phyloP scores from a whole-genome alignment of 2,797 vertebrate species.

The Urosaurus nigricauda region DNA sequence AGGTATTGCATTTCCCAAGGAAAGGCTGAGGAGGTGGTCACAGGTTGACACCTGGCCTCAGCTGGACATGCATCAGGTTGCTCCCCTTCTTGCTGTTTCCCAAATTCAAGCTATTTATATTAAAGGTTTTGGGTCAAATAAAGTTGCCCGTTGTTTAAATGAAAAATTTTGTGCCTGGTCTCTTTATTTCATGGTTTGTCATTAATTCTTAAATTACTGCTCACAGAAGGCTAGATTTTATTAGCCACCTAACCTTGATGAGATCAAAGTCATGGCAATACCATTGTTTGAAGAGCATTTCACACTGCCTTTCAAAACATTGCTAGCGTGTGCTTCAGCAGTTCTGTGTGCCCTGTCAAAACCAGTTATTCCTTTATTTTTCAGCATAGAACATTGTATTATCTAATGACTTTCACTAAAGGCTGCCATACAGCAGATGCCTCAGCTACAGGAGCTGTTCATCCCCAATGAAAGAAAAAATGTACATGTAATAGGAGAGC shows the following conservation, averaged over 20 bases:
- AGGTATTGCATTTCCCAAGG: no score
- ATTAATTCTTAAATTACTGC: not conserved
- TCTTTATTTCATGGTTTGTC: no score
- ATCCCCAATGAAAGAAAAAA: not conserved
- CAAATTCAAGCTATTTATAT: no score
- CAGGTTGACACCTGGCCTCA: no score
- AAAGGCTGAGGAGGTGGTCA: no score
- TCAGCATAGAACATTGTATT: constrained; percentile 30
- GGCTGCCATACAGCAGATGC: constrained; percentile 7
- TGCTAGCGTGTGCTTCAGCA: constrained; percentile 8
- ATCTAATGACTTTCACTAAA: constrained; percentile 44
- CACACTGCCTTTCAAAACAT: constrained; percentile 7
- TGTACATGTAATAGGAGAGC: constrained; percentile 31
- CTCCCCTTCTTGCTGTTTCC: no score
- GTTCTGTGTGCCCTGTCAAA: constrained; percentile 37
- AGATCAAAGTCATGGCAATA: not conserved
- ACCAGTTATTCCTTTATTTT: constrained; percentile 6
- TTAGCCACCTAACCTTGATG: not conserved
- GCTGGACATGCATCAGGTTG: no score
- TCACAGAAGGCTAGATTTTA: not conserved
- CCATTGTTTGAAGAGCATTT: not conserved
- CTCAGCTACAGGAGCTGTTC: not conserved
- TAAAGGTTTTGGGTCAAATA: no score
- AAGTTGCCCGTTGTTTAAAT: no score
- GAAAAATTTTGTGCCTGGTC: no score